Percentiles rank a stretch among this genome's conserved stretches.
Conservation (phyloP, 2,888 invertebrate genomes). For the Tanypteryx hageni region DNA sequence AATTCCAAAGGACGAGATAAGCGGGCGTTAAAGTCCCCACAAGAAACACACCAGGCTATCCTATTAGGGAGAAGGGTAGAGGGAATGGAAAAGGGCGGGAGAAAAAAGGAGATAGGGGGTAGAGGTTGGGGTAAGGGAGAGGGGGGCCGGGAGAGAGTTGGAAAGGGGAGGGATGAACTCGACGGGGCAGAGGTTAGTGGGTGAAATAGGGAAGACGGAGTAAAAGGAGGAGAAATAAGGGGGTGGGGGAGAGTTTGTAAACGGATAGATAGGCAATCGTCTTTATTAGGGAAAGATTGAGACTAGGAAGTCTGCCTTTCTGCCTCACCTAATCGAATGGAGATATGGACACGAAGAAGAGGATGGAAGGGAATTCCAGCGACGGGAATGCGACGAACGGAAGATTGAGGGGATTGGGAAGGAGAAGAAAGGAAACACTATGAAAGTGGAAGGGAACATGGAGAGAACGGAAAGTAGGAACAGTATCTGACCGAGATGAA, state of each 20-base stretch:
- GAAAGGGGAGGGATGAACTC: neutral
- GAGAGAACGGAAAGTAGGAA: neutral
- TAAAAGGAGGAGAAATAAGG: neutral
- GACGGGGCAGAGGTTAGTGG: neutral
- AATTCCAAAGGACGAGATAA: slow-evolving; percentile 17
- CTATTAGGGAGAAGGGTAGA: slow-evolving; percentile 19
- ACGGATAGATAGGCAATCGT: neutral
- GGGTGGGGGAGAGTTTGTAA: too few relatives aligned
- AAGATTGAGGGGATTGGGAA: neutral
- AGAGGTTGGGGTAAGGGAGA: neutral
- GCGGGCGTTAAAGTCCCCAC: slow-evolving; percentile 23
- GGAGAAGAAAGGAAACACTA: neutral
- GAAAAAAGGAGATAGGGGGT: neutral
- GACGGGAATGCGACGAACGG: neutral
- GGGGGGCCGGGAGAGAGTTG: neutral
- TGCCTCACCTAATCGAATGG: neutral
- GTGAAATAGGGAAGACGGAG: neutral
- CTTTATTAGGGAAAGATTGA: neutral
- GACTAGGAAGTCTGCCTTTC: slow-evolving; percentile 15
- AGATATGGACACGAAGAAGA: neutral
- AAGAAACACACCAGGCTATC: slow-evolving; percentile 7
- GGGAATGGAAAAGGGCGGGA: neutral
- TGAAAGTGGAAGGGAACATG: neutral
- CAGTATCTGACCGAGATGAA: neutral
- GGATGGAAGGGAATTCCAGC: neutral